These are phyloP conservation scores for Florisuga fusca DNA, from an alignment of 2,797 vertebrate species.

Conservation along the genomic window DNA sequence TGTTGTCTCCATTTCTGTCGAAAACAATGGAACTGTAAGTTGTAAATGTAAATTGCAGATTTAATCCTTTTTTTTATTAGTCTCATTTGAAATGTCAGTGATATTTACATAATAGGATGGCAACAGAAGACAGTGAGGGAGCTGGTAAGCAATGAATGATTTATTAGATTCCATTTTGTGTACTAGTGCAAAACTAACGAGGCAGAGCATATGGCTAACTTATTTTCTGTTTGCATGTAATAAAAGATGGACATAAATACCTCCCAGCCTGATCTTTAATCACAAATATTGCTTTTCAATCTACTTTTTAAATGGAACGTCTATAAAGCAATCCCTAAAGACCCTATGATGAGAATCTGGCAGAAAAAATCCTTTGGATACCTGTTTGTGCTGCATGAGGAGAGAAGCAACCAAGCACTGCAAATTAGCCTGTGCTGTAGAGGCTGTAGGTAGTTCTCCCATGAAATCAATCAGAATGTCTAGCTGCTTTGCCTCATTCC, in stretches of 20 bases:
- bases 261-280: slow-evolving; percentile 30
- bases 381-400: background rate
- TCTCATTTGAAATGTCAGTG: slow-evolving; percentile 29
- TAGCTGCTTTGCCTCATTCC: background rate
- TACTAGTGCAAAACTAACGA: slow-evolving; percentile 12
- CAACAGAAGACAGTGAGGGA: slow-evolving; percentile 27
- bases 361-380: background rate
- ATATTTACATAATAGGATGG: slow-evolving; percentile 41
- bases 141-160: slow-evolving; percentile 27
- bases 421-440: background rate
- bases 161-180: slow-evolving; percentile 36
- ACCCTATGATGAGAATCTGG: background rate
- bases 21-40: slow-evolving; percentile 46
- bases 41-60: slow-evolving; percentile 45
- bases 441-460: background rate
- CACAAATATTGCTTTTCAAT: slow-evolving; percentile 23
- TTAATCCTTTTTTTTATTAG: slow-evolving; percentile 32
- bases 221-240: slow-evolving; percentile 12
- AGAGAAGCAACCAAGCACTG: background rate
- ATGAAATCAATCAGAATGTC: background rate
- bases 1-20: slow-evolving; percentile 30
- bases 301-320: background rate
- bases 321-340: slow-evolving; percentile 17
- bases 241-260: slow-evolving; percentile 9
- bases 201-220: slow-evolving; percentile 23